Conservation (phyloP, 2,797 vertebrate genomes). For the Craterocephalus amniculus region DNA sequence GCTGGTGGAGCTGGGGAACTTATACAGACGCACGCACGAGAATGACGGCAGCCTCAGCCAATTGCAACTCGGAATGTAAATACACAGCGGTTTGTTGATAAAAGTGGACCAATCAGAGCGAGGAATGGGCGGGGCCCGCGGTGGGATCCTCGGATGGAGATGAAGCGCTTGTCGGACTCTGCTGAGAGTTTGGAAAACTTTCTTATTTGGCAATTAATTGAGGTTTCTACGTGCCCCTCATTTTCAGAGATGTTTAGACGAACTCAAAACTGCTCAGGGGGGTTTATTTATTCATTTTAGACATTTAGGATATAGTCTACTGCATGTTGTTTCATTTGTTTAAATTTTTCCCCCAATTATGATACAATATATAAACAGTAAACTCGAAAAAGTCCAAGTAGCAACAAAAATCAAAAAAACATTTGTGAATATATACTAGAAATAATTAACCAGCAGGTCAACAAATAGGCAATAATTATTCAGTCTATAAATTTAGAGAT, state of each 20-base stretch:
- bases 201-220: slow-evolving; percentile 38
- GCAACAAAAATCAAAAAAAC: background rate
- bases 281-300: background rate
- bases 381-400: background rate
- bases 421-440: no score
- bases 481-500: background rate
- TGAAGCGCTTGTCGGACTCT: slow-evolving; percentile 32
- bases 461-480: background rate
- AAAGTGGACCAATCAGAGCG: slow-evolving; percentile 69
- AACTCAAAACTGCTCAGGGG: background rate
- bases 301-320: no score
- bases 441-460: background rate
- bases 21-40: slow-evolving; percentile 60
- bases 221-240: slow-evolving; percentile 29
- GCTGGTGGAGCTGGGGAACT: slow-evolving; percentile 38
- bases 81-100: slow-evolving; percentile 62
- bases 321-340: background rate
- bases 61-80: slow-evolving; percentile 29
- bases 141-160: slow-evolving; percentile 56
- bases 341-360: background rate
- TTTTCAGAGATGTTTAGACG: background rate
- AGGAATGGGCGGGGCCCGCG: slow-evolving; percentile 36
- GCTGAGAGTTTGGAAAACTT: slow-evolving; percentile 68
- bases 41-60: slow-evolving; percentile 73
- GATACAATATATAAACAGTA: background rate